Percentiles rank a stretch among this genome's conserved stretches.
These are phyloP conservation scores for Oscheius sp. DNA, from an alignment of 2,888 invertebrate species.

Conservation along the genomic window DNA sequence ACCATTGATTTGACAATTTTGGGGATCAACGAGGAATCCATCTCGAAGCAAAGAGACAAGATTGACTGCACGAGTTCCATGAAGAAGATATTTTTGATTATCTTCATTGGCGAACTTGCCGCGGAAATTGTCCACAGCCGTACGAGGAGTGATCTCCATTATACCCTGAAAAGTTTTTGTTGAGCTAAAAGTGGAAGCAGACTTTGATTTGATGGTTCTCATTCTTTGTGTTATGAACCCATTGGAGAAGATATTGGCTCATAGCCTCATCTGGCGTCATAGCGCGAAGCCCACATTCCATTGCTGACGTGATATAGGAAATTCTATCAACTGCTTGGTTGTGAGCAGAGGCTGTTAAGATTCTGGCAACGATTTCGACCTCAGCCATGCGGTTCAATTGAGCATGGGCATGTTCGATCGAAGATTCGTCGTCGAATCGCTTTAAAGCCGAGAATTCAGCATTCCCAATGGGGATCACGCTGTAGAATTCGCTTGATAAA, in stretches of 20 bases:
- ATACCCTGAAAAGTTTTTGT: slow-evolving; percentile 11
- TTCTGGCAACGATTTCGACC: slow-evolving; percentile 40
- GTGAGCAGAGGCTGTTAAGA: slow-evolving; percentile 38
- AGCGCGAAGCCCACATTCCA: slow-evolving; percentile 70
- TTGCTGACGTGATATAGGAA: slow-evolving; percentile 70
- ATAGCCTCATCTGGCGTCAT: slow-evolving; percentile 71
- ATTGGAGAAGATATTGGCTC: slow-evolving; percentile 74
- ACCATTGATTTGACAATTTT: slow-evolving; percentile 72
- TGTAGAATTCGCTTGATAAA: slow-evolving; percentile 73
- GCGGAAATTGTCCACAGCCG: background rate
- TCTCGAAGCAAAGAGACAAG: slow-evolving; percentile 72
- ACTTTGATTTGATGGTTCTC: slow-evolving; percentile 3
- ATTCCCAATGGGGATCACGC: slow-evolving; percentile 72
- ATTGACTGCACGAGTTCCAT: slow-evolving; percentile 74
- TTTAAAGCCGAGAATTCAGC: slow-evolving; percentile 67
- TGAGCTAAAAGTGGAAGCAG: background rate
- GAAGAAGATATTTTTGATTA: slow-evolving; percentile 71
- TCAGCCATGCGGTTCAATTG: slow-evolving; percentile 39
- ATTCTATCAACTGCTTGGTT: slow-evolving; percentile 35
- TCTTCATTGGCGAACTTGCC: slow-evolving; percentile 14
- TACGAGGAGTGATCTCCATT: slow-evolving; percentile 15
- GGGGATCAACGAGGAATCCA: slow-evolving; percentile 73
- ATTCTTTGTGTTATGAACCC: slow-evolving; percentile 71
- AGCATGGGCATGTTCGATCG: slow-evolving; percentile 13
- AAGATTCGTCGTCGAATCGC: slow-evolving; percentile 31